Percentiles rank a stretch among this genome's conserved stretches.
Evolutionary conservation across 1,140 invertebrate species (phyloP).

Genomic region (Cotesia chilonis): DNA sequence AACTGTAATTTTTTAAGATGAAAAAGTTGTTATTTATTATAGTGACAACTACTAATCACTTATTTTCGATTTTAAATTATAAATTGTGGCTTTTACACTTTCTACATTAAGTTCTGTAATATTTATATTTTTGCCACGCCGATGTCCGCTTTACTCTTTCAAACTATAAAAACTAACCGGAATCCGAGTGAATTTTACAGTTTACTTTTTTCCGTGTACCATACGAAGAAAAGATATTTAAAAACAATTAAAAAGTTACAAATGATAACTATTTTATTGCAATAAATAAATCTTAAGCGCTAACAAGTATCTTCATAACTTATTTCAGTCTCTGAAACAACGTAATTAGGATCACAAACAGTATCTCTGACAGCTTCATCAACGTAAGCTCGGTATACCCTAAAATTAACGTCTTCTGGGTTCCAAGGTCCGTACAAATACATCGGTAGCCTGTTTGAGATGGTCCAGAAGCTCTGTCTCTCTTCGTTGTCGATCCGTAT

Average conservation of each 20-base stretch:
- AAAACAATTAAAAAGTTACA: slow-evolving; percentile 10
- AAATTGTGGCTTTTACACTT: no score
- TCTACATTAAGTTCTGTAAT: no score
- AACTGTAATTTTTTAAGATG: no score
- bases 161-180: no score
- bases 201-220: no score
- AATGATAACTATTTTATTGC: slow-evolving; percentile 13
- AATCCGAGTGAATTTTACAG: no score
- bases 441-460: slow-evolving; percentile 78
- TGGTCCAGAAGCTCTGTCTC: slow-evolving; percentile 76
- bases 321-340: slow-evolving; percentile 49
- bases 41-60: no score
- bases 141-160: no score
- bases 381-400: slow-evolving; percentile 72
- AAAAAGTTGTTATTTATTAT: no score
- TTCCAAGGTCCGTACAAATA: slow-evolving; percentile 76
- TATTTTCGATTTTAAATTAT: no score
- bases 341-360: slow-evolving; percentile 73
- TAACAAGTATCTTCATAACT: slow-evolving; percentile 58
- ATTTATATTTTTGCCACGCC: no score
- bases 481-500: slow-evolving; percentile 76
- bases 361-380: slow-evolving; percentile 71
- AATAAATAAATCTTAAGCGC: slow-evolving; percentile 28
- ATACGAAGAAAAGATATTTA: neutral
- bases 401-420: slow-evolving; percentile 74